phyloP scores from a whole-genome alignment of 2,113 vertebrate species.

The Halichoerus grypus region DNA sequence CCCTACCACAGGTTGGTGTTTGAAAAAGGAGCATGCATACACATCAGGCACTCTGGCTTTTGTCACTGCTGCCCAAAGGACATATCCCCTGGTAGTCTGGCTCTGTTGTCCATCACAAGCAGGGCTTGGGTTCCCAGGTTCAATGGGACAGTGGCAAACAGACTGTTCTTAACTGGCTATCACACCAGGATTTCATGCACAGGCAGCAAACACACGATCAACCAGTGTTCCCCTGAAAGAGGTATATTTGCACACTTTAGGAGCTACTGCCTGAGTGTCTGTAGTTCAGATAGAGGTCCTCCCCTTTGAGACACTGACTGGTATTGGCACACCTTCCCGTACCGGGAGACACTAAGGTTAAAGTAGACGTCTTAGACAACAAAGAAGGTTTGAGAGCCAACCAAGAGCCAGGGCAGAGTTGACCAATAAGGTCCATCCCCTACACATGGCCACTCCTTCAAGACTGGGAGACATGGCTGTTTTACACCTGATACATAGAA shows the following conservation, averaged over 20 bases:
- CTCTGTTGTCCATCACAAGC: not conserved
- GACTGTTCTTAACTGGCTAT: not conserved
- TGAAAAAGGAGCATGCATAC: not conserved
- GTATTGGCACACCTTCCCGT: not conserved
- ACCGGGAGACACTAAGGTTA: not conserved
- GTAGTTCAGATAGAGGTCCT: not conserved
- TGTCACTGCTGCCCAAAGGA: not conserved
- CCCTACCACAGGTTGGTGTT: not conserved
- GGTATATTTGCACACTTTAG: not conserved
- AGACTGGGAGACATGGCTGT: not conserved
- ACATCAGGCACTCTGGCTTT: not conserved
- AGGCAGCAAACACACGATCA: not conserved
- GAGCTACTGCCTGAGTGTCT: not conserved
- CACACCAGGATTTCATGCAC: not conserved
- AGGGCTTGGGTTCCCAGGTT: not conserved
- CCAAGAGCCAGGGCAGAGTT: not conserved
- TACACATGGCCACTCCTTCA: not conserved
- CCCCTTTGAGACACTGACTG: not conserved
- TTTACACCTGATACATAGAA: not conserved
- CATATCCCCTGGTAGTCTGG: not conserved
- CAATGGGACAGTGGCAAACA: not conserved
- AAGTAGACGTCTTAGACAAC: not conserved
- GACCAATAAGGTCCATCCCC: not conserved
- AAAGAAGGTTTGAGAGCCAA: not conserved
- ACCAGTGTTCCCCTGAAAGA: not conserved